Evolutionary conservation across 2,113 vertebrate species (phyloP).

Genomic region (Eleginops maclovinus): DNA sequence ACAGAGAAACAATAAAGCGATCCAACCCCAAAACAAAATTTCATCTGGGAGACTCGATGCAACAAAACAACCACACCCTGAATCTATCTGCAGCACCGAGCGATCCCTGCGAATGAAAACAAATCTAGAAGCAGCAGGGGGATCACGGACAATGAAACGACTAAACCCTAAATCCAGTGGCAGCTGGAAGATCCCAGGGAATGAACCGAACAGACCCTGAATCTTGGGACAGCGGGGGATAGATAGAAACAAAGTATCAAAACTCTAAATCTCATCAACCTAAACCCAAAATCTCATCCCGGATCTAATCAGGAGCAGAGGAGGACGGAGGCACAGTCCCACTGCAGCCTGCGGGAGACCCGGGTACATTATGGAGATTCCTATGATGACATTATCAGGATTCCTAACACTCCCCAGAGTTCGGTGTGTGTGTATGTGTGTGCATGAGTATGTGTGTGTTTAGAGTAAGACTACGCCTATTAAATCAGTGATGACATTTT

Average conservation of each 20-base stretch:
- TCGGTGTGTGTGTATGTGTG: slow-evolving; percentile 32
- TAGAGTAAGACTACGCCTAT: slow-evolving; percentile 65
- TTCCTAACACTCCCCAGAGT: slow-evolving; percentile 74
- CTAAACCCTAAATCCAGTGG: slow-evolving; percentile 76
- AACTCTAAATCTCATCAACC: slow-evolving; percentile 72
- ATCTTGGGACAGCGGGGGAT: slow-evolving; percentile 38
- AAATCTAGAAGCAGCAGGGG: slow-evolving; percentile 51
- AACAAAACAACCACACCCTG: slow-evolving; percentile 60
- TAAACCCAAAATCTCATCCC: slow-evolving; percentile 58
- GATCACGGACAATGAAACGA: slow-evolving; percentile 62
- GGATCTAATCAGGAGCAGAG: slow-evolving; percentile 57
- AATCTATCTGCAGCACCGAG: slow-evolving; percentile 46
- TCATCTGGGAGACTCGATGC: slow-evolving; percentile 34
- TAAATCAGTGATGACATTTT: slow-evolving; percentile 83
- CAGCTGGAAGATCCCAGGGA: slow-evolving; percentile 71
- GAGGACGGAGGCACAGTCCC: slow-evolving; percentile 29
- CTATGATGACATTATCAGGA: slow-evolving; percentile 80
- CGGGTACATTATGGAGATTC: slow-evolving; percentile 76
- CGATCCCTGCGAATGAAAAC: slow-evolving; percentile 61
- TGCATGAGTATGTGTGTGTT: slow-evolving; percentile 24
- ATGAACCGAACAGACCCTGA: slow-evolving; percentile 68
- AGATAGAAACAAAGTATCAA: slow-evolving; percentile 56
- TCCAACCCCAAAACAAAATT: slow-evolving; percentile 42
- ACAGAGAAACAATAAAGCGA: slow-evolving; percentile 46
- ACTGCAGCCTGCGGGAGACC: slow-evolving; percentile 65